phyloP scores from a whole-genome alignment of 1,140 invertebrate genomes.

The Cataglyphis hispanica region DNA sequence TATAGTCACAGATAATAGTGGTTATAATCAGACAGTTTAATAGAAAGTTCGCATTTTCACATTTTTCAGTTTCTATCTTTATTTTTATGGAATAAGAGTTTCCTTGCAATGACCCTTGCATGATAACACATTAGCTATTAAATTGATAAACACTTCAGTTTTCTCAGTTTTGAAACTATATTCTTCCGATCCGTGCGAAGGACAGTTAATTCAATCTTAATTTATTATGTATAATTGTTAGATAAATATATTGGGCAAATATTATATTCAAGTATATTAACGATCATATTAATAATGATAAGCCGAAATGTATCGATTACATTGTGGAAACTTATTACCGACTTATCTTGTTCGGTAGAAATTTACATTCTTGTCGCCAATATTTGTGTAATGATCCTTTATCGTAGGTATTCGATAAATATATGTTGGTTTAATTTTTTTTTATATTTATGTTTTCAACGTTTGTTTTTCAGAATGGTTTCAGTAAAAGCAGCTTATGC shows the following conservation, averaged over 20 bases:
- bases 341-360: background rate
- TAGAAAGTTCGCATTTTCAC: too few relatives aligned
- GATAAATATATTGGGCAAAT: background rate
- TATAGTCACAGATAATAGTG: too few relatives aligned
- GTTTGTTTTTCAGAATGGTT: slow-evolving; percentile 45
- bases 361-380: slow-evolving; percentile 21
- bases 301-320: background rate
- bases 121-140: too few relatives aligned
- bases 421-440: background rate
- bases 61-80: too few relatives aligned
- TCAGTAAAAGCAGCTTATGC: slow-evolving; percentile 88
- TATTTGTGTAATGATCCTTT: slow-evolving; percentile 11
- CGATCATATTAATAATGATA: slow-evolving; percentile 16
- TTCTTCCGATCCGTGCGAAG: too few relatives aligned
- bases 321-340: background rate
- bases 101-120: too few relatives aligned
- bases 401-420: background rate
- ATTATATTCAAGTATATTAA: background rate
- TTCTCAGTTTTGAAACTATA: too few relatives aligned
- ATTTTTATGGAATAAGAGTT: too few relatives aligned
- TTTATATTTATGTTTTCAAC: background rate
- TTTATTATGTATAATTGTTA: slow-evolving; percentile 14
- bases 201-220: too few relatives aligned
- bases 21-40: too few relatives aligned
- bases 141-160: too few relatives aligned